Evolutionary conservation across 2,797 vertebrate species (phyloP).

Genomic region (Ctenochaetus hawaiiensis): DNA sequence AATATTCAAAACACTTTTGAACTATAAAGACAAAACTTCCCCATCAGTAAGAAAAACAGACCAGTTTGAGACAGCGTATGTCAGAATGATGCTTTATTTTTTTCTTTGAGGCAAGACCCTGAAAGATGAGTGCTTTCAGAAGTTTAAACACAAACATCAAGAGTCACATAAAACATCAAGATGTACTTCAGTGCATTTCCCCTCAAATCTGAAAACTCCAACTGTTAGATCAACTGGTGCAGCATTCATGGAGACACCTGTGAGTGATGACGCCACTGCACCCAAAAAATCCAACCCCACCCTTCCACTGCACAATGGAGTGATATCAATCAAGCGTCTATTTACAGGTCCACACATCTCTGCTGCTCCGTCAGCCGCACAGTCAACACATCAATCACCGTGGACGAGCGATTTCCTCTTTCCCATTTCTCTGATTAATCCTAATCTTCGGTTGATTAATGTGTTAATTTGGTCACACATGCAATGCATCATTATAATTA

Average conservation of each 20-base stretch:
- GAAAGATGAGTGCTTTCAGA: slow-evolving; percentile 10
- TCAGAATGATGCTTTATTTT: slow-evolving; percentile 19
- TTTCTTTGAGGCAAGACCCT: slow-evolving; percentile 1
- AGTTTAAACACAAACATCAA: slow-evolving; percentile 25
- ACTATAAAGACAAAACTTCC: background rate
- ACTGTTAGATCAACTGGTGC: slow-evolving; percentile 36
- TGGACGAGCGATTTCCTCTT: background rate
- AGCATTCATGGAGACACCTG: slow-evolving; percentile 54
- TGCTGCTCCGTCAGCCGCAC: slow-evolving; percentile 49
- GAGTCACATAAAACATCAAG: slow-evolving; percentile 22
- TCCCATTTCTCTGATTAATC: slow-evolving; percentile 33
- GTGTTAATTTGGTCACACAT: slow-evolving; percentile 17
- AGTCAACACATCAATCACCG: slow-evolving; percentile 63
- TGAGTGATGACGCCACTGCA: slow-evolving; percentile 64
- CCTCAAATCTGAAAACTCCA: slow-evolving; percentile 28
- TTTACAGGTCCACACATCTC: slow-evolving; percentile 55
- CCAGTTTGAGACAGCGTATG: background rate
- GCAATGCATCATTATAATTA: slow-evolving; percentile 19
- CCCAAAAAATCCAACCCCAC: slow-evolving; percentile 47
- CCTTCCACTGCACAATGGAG: slow-evolving; percentile 37
- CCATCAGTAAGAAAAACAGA: background rate
- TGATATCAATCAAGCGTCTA: slow-evolving; percentile 64
- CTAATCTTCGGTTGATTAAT: slow-evolving; percentile 25
- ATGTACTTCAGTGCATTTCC: slow-evolving; percentile 21
- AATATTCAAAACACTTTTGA: background rate